Conservation (phyloP, 2,113 vertebrate genomes). For the Xiphophorus maculatus region DNA sequence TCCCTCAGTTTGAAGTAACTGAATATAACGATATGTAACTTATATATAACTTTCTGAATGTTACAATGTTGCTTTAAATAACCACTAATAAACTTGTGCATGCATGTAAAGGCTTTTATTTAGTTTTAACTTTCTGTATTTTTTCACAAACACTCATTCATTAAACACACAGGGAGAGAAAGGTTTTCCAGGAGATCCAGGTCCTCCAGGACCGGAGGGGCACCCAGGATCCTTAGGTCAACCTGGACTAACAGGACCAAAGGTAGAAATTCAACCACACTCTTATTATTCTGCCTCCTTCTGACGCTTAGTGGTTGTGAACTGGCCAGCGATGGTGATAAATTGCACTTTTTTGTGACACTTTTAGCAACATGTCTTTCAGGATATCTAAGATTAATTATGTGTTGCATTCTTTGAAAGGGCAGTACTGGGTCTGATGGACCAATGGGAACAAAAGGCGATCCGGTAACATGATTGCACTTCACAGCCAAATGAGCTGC, state of each 20-base stretch:
- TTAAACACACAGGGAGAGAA: constrained; percentile 58
- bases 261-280: constrained; percentile 43
- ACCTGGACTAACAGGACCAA: constrained; percentile 51
- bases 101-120: no score
- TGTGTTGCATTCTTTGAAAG: constrained; percentile 50
- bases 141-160: not conserved
- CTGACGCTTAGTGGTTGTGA: not conserved
- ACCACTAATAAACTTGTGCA: no score
- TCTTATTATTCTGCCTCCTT: not conserved
- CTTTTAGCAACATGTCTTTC: constrained; percentile 1
- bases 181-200: constrained; percentile 51
- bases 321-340: not conserved
- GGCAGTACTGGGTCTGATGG: constrained; percentile 59
- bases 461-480: constrained; percentile 48
- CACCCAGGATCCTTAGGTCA: constrained; percentile 47
- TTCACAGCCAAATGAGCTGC: not conserved
- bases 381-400: constrained; percentile 16
- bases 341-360: constrained; percentile 3
- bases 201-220: constrained; percentile 43
- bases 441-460: constrained; percentile 52
- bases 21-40: no score
- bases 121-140: no score
- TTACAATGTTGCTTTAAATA: no score
- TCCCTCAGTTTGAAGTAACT: no score
- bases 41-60: no score